These are phyloP conservation scores for Hormiphora californensis DNA, from an alignment of 37 sponge, comb jelly and placozoan species.

Conservation along the genomic window DNA sequence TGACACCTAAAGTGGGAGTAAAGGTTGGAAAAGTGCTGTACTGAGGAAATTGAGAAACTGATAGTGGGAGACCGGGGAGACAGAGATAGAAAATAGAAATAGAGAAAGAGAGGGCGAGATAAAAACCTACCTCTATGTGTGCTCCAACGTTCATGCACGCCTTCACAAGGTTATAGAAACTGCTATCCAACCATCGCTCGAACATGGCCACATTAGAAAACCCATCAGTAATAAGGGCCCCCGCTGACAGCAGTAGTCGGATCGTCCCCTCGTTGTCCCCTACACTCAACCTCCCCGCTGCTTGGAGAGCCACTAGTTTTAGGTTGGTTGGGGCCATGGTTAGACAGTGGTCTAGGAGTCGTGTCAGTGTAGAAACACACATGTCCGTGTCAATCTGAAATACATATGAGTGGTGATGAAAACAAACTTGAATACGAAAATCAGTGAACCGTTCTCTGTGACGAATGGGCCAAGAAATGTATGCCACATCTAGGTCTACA, in stretches of 20 bases:
- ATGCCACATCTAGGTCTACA: no score
- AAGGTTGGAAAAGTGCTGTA: no score
- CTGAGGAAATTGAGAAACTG: no score
- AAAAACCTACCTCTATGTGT: conserved; percentile 15
- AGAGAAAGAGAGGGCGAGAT: no score
- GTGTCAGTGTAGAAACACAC: conserved; percentile 5
- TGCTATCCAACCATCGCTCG: conserved; percentile 33
- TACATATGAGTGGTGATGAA: background rate
- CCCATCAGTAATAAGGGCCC: conserved; percentile 30
- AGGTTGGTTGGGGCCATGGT: background rate
- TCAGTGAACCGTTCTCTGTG: background rate
- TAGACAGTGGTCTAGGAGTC: conserved; percentile 22
- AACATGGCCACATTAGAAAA: background rate
- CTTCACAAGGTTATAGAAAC: conserved; percentile 44
- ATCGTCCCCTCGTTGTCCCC: conserved; percentile 37
- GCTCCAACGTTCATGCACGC: conserved; percentile 48
- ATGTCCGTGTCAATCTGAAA: background rate
- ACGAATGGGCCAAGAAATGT: background rate
- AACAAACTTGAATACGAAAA: background rate
- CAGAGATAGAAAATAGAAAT: no score
- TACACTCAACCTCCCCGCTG: background rate
- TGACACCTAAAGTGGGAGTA: conserved; percentile 1
- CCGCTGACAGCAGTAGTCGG: background rate
- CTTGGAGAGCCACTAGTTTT: conserved; percentile 10
- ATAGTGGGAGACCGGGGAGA: no score